Percentiles rank a stretch among this genome's conserved stretches.
Evolutionary conservation across 92 coral and sea anemone species (phyloP).

Genomic region (Chrysogorgia sp.): DNA sequence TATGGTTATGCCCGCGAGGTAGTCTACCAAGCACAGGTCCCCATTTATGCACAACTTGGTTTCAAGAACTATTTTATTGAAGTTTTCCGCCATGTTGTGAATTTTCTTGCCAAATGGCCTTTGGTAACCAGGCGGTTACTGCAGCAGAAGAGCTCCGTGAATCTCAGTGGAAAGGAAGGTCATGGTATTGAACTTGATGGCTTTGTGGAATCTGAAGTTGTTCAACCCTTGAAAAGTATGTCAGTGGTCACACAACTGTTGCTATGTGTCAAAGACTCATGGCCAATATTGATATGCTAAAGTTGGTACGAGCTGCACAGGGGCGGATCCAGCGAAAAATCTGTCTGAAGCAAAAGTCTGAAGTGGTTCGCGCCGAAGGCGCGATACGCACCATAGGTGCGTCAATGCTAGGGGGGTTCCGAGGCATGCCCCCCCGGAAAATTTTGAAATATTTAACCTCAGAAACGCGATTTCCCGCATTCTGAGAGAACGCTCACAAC

Average conservation of each 20-base stretch:
- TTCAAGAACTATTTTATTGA: slow-evolving; percentile 25
- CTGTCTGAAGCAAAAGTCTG: no score
- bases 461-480: no score
- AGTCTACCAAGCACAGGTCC: slow-evolving; percentile 26
- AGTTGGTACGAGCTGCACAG: neutral
- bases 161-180: slow-evolving; percentile 4
- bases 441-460: no score
- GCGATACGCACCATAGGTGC: no score
- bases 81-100: slow-evolving; percentile 36
- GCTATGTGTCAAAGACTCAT: slow-evolving; percentile 11
- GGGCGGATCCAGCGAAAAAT: no score
- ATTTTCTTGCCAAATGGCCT: slow-evolving; percentile 33
- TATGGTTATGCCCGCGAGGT: slow-evolving; percentile 28
- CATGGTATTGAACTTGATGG: slow-evolving; percentile 33
- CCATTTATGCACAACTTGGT: slow-evolving; percentile 28
- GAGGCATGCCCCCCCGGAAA: no score
- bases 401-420: no score
- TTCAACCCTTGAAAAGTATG: slow-evolving; percentile 24
- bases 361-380: no score
- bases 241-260: slow-evolving; percentile 20
- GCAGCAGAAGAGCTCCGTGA: slow-evolving; percentile 21
- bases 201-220: slow-evolving; percentile 30
- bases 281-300: slow-evolving; percentile 17
- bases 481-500: no score
- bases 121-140: slow-evolving; percentile 1